These are phyloP conservation scores for Agrochola lychnidis DNA, from an alignment of 2,888 invertebrate genomes.

Conservation along the genomic window DNA sequence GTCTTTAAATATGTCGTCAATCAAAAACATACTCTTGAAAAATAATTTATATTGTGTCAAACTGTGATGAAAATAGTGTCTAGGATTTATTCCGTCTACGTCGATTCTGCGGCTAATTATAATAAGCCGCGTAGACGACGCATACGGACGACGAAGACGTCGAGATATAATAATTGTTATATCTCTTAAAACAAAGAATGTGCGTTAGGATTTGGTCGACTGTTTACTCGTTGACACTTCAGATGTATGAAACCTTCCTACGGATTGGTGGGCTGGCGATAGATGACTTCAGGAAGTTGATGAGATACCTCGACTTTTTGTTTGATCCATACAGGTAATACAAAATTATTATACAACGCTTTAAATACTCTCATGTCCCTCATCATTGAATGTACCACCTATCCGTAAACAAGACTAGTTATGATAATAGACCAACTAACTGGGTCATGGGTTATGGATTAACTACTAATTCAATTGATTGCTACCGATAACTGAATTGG, in stretches of 20 bases:
- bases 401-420: neutral
- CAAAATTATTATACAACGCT: neutral
- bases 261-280: neutral
- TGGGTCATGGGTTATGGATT: conserved; percentile 15
- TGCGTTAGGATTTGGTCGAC: neutral
- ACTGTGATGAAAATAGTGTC: neutral
- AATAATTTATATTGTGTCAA: neutral
- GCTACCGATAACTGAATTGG: neutral
- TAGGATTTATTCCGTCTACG: neutral
- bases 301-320: neutral
- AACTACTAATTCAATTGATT: neutral
- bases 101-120: neutral
- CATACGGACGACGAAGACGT: too few relatives aligned
- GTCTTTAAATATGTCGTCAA: conserved; percentile 7
- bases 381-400: neutral
- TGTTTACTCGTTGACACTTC: neutral
- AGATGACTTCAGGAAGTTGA: neutral
- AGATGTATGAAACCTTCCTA: neutral
- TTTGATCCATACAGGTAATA: neutral
- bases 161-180: too few relatives aligned
- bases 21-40: neutral
- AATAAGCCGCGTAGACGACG: too few relatives aligned
- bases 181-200: neutral
- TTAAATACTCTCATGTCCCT: neutral
- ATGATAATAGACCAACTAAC: conserved; percentile 6